Evolutionary conservation across 2,113 vertebrate genomes (phyloP), one percentile per base, ranked within the genome.

Genomic region (Chauna torquata): DNA sequence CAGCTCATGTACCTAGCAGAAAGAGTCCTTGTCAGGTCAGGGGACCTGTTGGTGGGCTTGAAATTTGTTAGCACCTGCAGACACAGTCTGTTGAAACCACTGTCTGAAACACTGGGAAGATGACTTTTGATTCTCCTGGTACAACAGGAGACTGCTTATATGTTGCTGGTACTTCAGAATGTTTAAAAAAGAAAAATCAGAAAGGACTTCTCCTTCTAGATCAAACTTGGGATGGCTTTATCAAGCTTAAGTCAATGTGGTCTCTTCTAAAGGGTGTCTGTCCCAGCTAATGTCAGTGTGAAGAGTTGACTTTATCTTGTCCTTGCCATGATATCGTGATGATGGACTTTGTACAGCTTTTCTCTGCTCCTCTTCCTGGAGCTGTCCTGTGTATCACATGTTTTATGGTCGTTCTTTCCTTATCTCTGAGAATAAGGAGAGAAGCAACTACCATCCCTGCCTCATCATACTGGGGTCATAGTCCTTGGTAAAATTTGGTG

Each of bases 381-480:
- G 71, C 71, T 92, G 58, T 70, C 64, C 36, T 47, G 16, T 7
- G 1, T 32, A 49, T 79, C 61, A 52, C 3, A 0, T 81, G 90
- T 82, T 50, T 61, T 86, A 9, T 81, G 45, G 57, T 50, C 81
- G 58, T 38, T 91, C 61, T 62, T 77, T 79, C 50, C 62, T 92
- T 95, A 89, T 92, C 94, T 94, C 36, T 92, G 47, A 82, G n/a
- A n/a, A n/a, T n/a, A n/a, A n/a, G n/a, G n/a, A n/a, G 77, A 54
- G 86, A 94, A 94, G 57, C 52, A 91, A 24, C 74, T 85, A 11
- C 91, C 44, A 42, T 78, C 55, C 61, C 61, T 93, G 86, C 72
- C 86, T 84, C 30, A 0, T 97, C 49, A 22, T 23, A 52, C 38
- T 47, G 27, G 58, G 77, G 61, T 94, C 91, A 80, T 52, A 81